Evolutionary conservation across 2,888 invertebrate species (phyloP).

Genomic region (Apamea anceps): DNA sequence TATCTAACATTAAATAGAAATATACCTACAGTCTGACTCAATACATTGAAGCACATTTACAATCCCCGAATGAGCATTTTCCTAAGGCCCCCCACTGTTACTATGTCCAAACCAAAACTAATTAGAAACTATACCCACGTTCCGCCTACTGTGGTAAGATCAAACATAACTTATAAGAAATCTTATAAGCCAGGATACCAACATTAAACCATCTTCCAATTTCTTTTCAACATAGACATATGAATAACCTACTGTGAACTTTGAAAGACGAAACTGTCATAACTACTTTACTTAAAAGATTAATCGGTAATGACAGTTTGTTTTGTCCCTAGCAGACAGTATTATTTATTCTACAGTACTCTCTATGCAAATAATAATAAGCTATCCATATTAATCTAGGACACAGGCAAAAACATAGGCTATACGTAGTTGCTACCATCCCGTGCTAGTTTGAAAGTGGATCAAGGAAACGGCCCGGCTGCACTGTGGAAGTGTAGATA

Average conservation of each 20-base stretch:
- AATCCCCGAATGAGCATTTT: background rate
- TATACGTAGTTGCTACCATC: conserved; percentile 41
- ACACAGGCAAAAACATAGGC: conserved; percentile 20
- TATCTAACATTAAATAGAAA: background rate
- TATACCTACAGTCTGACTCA: background rate
- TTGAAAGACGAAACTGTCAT: background rate
- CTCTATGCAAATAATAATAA: conserved; percentile 8
- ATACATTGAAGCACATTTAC: background rate
- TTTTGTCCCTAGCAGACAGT: background rate
- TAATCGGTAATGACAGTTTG: background rate
- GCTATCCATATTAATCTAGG: conserved; percentile 20
- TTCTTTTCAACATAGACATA: conserved; percentile 1
- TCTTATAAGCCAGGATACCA: conserved; percentile 13
- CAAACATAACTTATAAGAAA: conserved; percentile 23
- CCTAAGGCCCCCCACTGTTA: background rate
- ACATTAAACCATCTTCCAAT: conserved; percentile 12
- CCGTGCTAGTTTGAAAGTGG: conserved; percentile 60
- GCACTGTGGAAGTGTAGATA: conserved; percentile 48
- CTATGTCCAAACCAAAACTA: conserved; percentile 28
- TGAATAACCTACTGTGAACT: background rate
- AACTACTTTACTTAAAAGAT: background rate
- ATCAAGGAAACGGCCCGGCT: conserved; percentile 59
- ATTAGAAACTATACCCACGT: conserved; percentile 31
- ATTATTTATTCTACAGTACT: background rate
- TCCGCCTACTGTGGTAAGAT: conserved; percentile 19